Evolutionary conservation across 2,888 invertebrate genomes (phyloP), one percentile per base, ranked within the genome.

Genomic region (Synergus japonicus): DNA sequence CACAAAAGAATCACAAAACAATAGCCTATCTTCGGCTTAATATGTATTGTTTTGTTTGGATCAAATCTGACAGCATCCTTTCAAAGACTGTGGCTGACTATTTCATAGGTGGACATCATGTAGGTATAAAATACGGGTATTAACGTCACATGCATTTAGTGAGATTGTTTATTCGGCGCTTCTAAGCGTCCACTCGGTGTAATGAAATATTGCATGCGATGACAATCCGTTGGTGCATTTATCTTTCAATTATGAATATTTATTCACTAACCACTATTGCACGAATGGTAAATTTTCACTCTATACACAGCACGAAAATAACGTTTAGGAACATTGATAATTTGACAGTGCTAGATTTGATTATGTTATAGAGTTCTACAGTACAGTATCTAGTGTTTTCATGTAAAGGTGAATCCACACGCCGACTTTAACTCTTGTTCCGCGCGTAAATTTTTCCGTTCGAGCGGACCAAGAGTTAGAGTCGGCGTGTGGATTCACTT

Each of bases 51-150:
- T 49, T 49, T n/a, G n/a, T 49, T n/a, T n/a, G 15, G n/a, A 49
- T 7, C n/a, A 7, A 49, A 49, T 49, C 7, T 49, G 49, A n/a
- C 15, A n/a, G n/a, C 49, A 49, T 7, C 7, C 13, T 8, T 49
- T 49, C 49, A 49, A 49, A 49, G 8, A 49, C 8, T 5, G 7
- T 7, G 13, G n/a, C 7, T 49, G n/a, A n/a, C 49, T n/a, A 8
- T 4, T 54, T n/a, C 9, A 54, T 54, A n/a, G n/a, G 8, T 54
- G 2, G n/a, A 54, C n/a, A 5, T 54, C 54, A 2, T 54, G 54
- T 54, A 54, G 54, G 54, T 54, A 15, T 54, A 54, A 54, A 54
- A 54, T 54, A n/a, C 54, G 54, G 54, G n/a, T 54, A 54, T 54
- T 9, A 54, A 54, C n/a, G n/a, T 54, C 54, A n/a, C 8, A 13